phyloP scores from a whole-genome alignment of 2,888 invertebrate genomes.

The Cantharis rufa region DNA sequence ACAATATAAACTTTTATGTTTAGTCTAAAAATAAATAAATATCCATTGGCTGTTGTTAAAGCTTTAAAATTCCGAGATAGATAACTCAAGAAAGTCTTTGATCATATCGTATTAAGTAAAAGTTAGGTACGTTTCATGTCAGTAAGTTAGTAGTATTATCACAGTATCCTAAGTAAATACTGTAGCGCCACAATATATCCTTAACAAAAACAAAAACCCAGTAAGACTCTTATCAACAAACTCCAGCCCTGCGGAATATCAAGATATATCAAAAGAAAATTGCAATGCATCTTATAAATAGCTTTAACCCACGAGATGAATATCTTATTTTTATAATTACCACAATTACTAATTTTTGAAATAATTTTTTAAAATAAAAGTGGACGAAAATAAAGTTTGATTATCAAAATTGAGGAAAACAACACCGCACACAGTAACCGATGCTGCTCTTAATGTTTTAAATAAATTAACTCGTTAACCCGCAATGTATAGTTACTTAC shows the following conservation, averaged over 20 bases:
- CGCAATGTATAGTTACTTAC: background rate
- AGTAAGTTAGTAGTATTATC: constrained; percentile 18
- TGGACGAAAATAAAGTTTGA: background rate
- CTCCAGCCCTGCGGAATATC: constrained; percentile 21
- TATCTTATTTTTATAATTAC: background rate
- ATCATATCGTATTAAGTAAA: constrained; percentile 2
- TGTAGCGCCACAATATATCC: constrained; percentile 27
- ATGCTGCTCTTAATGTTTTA: background rate
- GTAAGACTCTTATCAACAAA: constrained; percentile 26
- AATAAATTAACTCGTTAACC: background rate
- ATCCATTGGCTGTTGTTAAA: background rate
- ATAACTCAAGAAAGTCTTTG: constrained; percentile 5
- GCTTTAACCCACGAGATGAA: background rate
- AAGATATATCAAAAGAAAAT: constrained; percentile 20
- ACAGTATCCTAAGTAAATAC: constrained; percentile 35
- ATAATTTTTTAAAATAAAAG: background rate
- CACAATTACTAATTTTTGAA: background rate
- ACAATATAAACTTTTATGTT: constrained; percentile 13
- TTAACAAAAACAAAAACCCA: constrained; percentile 18
- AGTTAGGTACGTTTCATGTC: background rate
- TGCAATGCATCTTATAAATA: constrained; percentile 19
- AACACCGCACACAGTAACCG: background rate
- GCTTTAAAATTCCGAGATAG: background rate
- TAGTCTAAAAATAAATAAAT: background rate
- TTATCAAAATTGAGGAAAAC: background rate